These are phyloP conservation scores for Parauchenoglanis ngamensis DNA, from an alignment of 2,797 vertebrate genomes.

Conservation along the genomic window DNA sequence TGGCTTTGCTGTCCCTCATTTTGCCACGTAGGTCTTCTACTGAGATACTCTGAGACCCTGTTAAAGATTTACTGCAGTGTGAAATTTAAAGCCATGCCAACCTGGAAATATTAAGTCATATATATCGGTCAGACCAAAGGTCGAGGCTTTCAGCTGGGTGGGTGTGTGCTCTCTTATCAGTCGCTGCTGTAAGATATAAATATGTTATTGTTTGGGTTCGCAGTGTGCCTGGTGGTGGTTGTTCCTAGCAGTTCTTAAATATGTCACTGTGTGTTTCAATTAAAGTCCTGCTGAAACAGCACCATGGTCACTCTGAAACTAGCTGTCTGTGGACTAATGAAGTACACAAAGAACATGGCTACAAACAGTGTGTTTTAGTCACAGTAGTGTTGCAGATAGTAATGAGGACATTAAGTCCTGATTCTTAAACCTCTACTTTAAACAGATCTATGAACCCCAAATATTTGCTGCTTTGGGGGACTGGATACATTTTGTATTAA, in stretches of 20 bases:
- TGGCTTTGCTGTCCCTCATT: neutral
- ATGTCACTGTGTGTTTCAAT: neutral
- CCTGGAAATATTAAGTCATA: constrained; percentile 36
- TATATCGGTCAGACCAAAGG: constrained; percentile 37
- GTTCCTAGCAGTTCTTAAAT: neutral
- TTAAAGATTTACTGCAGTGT: constrained; percentile 39
- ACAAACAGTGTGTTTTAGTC: constrained; percentile 1
- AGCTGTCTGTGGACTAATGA: neutral
- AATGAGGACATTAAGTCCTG: neutral
- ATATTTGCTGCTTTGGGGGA: neutral
- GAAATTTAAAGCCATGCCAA: constrained; percentile 21
- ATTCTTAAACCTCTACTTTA: neutral
- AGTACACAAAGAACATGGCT: neutral
- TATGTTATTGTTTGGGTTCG: neutral
- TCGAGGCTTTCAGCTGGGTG: constrained; percentile 9
- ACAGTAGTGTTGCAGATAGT: neutral
- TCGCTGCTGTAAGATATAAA: neutral
- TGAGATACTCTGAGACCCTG: neutral
- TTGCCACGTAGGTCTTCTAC: neutral
- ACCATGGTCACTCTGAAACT: neutral
- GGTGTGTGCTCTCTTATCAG: constrained; percentile 34
- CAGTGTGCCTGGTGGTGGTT: neutral
- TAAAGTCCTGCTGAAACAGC: neutral
- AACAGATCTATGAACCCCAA: neutral
- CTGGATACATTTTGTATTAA: neutral